phyloP scores from a whole-genome alignment of 2,888 invertebrate genomes.

The Meghimatium bilineatum region DNA sequence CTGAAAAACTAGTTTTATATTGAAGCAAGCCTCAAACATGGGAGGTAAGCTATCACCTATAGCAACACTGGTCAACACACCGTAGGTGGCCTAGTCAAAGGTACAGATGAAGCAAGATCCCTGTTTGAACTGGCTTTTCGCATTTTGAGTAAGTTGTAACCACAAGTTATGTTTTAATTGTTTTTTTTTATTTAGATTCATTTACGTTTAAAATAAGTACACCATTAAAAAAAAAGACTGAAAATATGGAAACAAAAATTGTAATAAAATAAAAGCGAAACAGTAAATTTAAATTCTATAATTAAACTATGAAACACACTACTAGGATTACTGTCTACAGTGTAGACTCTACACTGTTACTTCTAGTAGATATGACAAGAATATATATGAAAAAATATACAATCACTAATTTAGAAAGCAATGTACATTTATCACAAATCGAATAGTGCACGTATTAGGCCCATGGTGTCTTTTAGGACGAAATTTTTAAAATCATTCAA shows the following conservation, averaged over 20 bases:
- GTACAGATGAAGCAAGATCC: neutral
- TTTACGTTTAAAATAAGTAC: neutral
- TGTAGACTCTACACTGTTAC: neutral
- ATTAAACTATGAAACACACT: neutral
- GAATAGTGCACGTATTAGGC: too few relatives aligned
- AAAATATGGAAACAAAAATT: neutral
- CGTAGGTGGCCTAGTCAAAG: neutral
- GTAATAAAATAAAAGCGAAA: neutral
- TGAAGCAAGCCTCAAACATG: neutral
- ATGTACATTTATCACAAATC: too few relatives aligned
- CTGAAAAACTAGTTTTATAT: too few relatives aligned
- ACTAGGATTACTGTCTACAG: neutral
- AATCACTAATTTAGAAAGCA: too few relatives aligned
- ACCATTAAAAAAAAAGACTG: neutral
- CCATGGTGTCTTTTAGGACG: too few relatives aligned
- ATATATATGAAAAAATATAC: too few relatives aligned
- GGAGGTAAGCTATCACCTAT: conserved; percentile 30
- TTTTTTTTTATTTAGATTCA: neutral
- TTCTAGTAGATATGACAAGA: too few relatives aligned
- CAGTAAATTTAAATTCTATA: neutral
- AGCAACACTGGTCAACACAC: conserved; percentile 35
- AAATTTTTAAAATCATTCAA: too few relatives aligned
- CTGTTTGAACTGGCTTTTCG: conserved; percentile 12
- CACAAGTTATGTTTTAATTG: neutral
- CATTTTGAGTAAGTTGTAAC: conserved; percentile 10